These are phyloP conservation scores for Aythya fuligula DNA, from an alignment of 2,797 vertebrate species.

Conservation along the genomic window DNA sequence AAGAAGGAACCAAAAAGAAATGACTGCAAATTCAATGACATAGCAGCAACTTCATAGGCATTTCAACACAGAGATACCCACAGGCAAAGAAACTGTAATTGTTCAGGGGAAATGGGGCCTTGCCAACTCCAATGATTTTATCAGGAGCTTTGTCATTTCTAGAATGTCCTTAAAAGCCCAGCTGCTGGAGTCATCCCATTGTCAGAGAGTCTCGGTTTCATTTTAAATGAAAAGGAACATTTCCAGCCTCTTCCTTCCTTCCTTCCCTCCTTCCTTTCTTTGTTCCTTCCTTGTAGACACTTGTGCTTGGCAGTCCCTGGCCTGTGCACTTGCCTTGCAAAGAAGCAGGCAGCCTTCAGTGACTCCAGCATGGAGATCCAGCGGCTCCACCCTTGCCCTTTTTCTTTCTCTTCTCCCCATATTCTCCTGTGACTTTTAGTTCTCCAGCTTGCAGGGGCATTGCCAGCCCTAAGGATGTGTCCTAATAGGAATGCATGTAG, in stretches of 20 bases:
- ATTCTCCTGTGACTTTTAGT: neutral
- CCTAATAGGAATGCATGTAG: neutral
- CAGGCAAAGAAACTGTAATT: conserved; percentile 37
- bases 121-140: conserved; percentile 28
- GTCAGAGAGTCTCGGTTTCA: conserved; percentile 9
- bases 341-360: neutral
- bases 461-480: neutral
- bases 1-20: neutral
- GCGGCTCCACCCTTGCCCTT: neutral
- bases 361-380: neutral
- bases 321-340: neutral
- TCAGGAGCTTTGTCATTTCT: conserved; percentile 41
- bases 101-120: neutral
- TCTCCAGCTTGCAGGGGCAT: neutral
- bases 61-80: conserved; percentile 47
- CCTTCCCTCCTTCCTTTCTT: too few relatives aligned
- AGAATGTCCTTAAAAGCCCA: conserved; percentile 58
- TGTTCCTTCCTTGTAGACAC: neutral
- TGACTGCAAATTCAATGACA: conserved; percentile 45
- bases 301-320: neutral
- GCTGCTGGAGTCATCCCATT: conserved; percentile 42
- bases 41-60: conserved; percentile 26
- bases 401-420: neutral
- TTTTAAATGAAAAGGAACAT: neutral
- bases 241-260: neutral